Percentiles rank a stretch among this genome's conserved stretches.
Evolutionary conservation across 2,888 invertebrate genomes (phyloP).

Genomic region (Abscondita cerata): DNA sequence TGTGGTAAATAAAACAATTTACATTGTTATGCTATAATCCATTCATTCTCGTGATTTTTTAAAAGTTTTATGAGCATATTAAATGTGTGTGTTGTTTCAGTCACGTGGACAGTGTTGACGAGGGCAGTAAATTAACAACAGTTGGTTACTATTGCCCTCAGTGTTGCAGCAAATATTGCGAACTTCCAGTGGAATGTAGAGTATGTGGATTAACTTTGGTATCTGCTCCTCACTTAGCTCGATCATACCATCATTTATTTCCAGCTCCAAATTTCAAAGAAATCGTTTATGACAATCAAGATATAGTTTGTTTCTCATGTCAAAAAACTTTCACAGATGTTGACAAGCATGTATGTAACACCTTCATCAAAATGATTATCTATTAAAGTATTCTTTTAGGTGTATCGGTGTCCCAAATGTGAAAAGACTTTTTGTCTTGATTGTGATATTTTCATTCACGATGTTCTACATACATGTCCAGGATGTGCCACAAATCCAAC

Average conservation of each 20-base stretch:
- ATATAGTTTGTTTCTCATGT: constrained; percentile 74
- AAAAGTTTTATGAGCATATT: too few relatives aligned
- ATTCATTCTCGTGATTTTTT: neutral
- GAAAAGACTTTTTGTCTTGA: constrained; percentile 86
- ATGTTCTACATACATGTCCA: constrained; percentile 94
- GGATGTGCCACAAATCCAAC: constrained; percentile 83
- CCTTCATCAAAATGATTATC: neutral
- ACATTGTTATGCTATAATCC: neutral
- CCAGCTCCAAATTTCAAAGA: constrained; percentile 89
- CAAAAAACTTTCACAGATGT: constrained; percentile 69
- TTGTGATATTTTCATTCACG: constrained; percentile 94
- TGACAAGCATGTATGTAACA: constrained; percentile 73
- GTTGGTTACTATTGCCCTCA: constrained; percentile 92
- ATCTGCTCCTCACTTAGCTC: constrained; percentile 96
- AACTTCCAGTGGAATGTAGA: constrained; percentile 95
- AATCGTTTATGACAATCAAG: constrained; percentile 66
- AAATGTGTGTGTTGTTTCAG: constrained; percentile 61
- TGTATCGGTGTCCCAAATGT: constrained; percentile 85
- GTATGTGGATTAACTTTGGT: constrained; percentile 95
- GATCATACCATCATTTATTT: constrained; percentile 97
- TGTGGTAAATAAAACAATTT: constrained; percentile 76
- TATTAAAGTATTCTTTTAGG: constrained; percentile 60
- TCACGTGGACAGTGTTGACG: constrained; percentile 80
- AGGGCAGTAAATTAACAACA: constrained; percentile 71
- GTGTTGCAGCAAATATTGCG: constrained; percentile 97